phyloP scores from a whole-genome alignment of 2,888 invertebrate species.

The Drosophila crucigera region DNA sequence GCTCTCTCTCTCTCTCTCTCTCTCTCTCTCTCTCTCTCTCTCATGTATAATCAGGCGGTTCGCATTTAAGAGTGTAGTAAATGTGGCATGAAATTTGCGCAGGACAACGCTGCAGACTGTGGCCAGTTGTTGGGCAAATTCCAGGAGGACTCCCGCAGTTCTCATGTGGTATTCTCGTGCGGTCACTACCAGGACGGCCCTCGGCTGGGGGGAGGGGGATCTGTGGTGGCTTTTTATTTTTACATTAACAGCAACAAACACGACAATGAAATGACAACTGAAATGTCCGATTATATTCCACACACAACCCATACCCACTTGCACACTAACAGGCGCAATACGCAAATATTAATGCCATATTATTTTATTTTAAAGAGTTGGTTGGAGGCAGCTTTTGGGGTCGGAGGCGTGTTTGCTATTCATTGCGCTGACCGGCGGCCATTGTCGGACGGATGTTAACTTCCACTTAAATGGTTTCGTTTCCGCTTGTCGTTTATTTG shows the following conservation, averaged over 20 bases:
- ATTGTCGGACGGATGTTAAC: conserved; percentile 81
- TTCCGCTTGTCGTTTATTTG: conserved; percentile 84
- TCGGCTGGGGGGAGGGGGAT: conserved; percentile 23
- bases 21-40: neutral
- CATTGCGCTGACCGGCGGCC: conserved; percentile 69
- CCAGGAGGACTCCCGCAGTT: conserved; percentile 44
- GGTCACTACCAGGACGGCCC: conserved; percentile 34
- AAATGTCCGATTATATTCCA: conserved; percentile 84
- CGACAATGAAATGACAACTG: conserved; percentile 84
- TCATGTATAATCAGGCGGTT: conserved; percentile 47
- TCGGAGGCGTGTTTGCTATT: conserved; percentile 49
- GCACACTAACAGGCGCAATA: conserved; percentile 27
- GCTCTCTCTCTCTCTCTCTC: neutral
- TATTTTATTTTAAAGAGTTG: conserved; percentile 71
- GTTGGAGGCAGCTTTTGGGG: neutral
- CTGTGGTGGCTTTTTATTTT: conserved; percentile 74
- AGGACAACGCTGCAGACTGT: conserved; percentile 43
- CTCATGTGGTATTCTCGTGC: conserved; percentile 52
- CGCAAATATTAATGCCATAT: conserved; percentile 81
- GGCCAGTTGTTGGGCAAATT: conserved; percentile 45
- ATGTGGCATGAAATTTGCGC: conserved; percentile 66
- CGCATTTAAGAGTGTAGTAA: conserved; percentile 38
- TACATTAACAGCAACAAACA: conserved; percentile 81
- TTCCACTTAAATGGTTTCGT: conserved; percentile 85
- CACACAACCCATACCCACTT: conserved; percentile 35